Evolutionary conservation across 1,140 invertebrate species (phyloP).

Genomic region (Drosophila repleta): DNA sequence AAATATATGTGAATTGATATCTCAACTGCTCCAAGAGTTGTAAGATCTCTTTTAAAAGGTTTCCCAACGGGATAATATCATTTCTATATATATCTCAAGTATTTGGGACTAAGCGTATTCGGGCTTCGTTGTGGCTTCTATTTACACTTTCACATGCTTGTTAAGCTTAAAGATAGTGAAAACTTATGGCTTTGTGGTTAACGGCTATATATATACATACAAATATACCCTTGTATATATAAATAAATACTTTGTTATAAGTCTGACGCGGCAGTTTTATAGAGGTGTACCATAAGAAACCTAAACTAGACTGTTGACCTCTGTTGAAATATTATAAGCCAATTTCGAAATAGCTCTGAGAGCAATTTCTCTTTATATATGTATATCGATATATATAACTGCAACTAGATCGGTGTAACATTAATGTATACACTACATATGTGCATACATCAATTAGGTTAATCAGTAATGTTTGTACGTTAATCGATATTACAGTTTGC

Average conservation of each 20-base stretch:
- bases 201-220: not conserved
- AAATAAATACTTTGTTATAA: not conserved
- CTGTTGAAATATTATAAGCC: constrained; percentile 9
- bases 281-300: not conserved
- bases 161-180: constrained; percentile 17
- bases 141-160: not conserved
- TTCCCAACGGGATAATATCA: too few species aligned
- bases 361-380: too few species aligned
- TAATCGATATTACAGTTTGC: too few species aligned
- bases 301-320: constrained; percentile 11
- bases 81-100: too few species aligned
- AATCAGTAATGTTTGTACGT: too few species aligned
- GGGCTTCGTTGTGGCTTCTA: not conserved
- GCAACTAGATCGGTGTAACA: too few species aligned
- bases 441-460: too few species aligned
- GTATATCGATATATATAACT: too few species aligned
- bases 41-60: too few species aligned
- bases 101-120: constrained; percentile 3
- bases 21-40: too few species aligned
- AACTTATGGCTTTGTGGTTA: constrained; percentile 13
- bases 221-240: not conserved
- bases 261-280: not conserved
- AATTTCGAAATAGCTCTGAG: not conserved
- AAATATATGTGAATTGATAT: too few species aligned
- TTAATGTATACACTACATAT: too few species aligned